A percentile compares a stretch with the other conserved stretches of the same genome.
phyloP scores from a whole-genome alignment of 2,888 invertebrate genomes.

The Carabus problematicus region DNA sequence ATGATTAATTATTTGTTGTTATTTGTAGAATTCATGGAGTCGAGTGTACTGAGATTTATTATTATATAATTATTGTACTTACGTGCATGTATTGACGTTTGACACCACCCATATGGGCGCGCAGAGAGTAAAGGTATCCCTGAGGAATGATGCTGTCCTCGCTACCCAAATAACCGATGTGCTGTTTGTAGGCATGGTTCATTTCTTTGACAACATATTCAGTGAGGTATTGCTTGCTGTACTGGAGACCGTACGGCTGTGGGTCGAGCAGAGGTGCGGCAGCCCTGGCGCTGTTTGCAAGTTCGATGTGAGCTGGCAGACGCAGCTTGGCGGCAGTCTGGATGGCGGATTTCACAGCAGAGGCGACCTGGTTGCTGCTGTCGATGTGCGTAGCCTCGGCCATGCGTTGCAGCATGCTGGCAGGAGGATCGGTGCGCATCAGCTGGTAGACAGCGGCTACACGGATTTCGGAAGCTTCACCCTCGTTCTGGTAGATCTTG shows the following conservation, averaged over 20 bases:
- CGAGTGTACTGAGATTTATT: neutral
- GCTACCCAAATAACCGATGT: slow-evolving; percentile 63
- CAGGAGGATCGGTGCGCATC: slow-evolving; percentile 67
- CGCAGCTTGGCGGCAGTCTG: slow-evolving; percentile 63
- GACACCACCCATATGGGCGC: slow-evolving; percentile 55
- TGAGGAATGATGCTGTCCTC: slow-evolving; percentile 66
- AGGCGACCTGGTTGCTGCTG: slow-evolving; percentile 68
- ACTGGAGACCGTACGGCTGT: slow-evolving; percentile 59
- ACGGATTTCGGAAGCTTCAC: slow-evolving; percentile 71
- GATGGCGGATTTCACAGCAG: slow-evolving; percentile 71
- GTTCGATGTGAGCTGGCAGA: slow-evolving; percentile 57
- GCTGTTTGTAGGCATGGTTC: slow-evolving; percentile 59
- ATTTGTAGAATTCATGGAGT: neutral
- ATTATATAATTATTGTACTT: slow-evolving; percentile 3
- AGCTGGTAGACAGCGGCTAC: slow-evolving; percentile 69
- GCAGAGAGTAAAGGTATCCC: slow-evolving; percentile 51
- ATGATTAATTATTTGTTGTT: too few species aligned
- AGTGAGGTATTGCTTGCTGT: slow-evolving; percentile 60
- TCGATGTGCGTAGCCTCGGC: slow-evolving; percentile 73
- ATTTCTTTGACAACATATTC: slow-evolving; percentile 58
- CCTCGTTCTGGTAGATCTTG: slow-evolving; percentile 71
- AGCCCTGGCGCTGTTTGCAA: slow-evolving; percentile 58
- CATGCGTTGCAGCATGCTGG: slow-evolving; percentile 72
- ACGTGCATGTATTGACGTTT: slow-evolving; percentile 50
- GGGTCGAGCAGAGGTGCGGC: slow-evolving; percentile 57